Conservation (phyloP, 2,797 vertebrate species). For the Danio albolineatus region DNA sequence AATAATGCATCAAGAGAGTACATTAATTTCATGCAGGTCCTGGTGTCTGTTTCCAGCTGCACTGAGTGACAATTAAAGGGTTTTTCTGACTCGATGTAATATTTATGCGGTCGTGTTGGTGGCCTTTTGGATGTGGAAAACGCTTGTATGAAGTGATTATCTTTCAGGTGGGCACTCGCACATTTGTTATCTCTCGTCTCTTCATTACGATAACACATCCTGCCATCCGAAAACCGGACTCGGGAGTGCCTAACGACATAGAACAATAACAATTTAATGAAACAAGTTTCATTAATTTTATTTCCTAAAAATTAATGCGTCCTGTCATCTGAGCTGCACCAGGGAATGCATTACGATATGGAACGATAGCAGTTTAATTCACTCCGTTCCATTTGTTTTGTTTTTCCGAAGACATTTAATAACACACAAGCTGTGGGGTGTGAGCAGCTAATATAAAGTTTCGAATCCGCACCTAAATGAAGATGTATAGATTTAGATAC, state of each 20-base stretch:
- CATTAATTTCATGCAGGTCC: conserved; percentile 55
- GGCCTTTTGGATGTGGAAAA: conserved; percentile 27
- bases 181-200: conserved; percentile 10
- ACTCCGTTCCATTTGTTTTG: not conserved
- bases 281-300: conserved; percentile 41
- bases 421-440: not conserved
- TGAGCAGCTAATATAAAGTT: conserved; percentile 1
- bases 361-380: conserved; percentile 23
- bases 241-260: conserved; percentile 40
- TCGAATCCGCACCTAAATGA: not conserved
- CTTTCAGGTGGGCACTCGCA: conserved; percentile 8
- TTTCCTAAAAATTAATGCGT: conserved; percentile 28
- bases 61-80: conserved; percentile 57
- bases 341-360: conserved; percentile 13
- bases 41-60: conserved; percentile 48
- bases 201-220: conserved; percentile 18
- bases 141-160: conserved; percentile 19
- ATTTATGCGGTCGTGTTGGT: conserved; percentile 48
- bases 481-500: conserved; percentile 18
- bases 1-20: conserved; percentile 50
- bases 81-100: conserved; percentile 44
- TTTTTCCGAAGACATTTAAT: conserved; percentile 6
- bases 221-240: conserved; percentile 24
- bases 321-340: conserved; percentile 35
- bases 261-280: conserved; percentile 39